A percentile compares a stretch with the other conserved stretches of the same genome.
Conservation (phyloP, 1,140 invertebrate genomes). For the Anagrus nilaparvatae region DNA sequence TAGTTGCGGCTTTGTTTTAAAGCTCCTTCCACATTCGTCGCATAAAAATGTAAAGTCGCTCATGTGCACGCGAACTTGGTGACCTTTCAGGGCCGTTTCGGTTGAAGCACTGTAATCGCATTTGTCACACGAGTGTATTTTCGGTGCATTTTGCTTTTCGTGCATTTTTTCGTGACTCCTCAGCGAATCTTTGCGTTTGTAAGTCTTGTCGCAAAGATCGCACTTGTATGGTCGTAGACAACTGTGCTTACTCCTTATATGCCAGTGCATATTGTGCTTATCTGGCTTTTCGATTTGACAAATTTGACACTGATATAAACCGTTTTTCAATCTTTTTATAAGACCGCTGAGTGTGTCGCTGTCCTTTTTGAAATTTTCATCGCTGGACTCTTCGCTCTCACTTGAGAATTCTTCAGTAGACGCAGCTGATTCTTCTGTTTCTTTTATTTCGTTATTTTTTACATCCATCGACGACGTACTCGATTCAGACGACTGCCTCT, state of each 20-base stretch:
- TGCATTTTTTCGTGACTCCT: not conserved
- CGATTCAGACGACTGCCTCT: too few relatives aligned
- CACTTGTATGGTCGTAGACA: constrained; percentile 3
- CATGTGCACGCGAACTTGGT: constrained; percentile 1
- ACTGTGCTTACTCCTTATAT: constrained; percentile 1
- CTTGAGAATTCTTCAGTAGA: too few relatives aligned
- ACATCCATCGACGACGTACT: too few relatives aligned
- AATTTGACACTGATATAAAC: too few relatives aligned
- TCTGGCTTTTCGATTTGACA: too few relatives aligned
- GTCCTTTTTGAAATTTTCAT: too few relatives aligned
- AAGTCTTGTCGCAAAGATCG: not conserved
- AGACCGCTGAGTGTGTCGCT: too few relatives aligned
- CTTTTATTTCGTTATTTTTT: too few relatives aligned
- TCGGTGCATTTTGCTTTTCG: not conserved
- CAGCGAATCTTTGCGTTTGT: constrained; percentile 1
- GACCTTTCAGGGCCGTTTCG: not conserved
- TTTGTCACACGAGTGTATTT: constrained; percentile 3
- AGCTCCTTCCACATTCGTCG: constrained; percentile 50
- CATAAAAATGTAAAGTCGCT: constrained; percentile 35
- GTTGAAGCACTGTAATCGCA: constrained; percentile 1
- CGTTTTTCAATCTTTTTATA: too few relatives aligned
- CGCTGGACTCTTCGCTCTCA: too few relatives aligned
- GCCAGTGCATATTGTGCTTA: not conserved
- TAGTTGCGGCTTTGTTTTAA: constrained; percentile 39
- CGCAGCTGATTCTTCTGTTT: too few relatives aligned